Percentiles rank a stretch among this genome's conserved stretches.
Conservation (phyloP, 2,113 vertebrate genomes). For the Azemiops feae region DNA sequence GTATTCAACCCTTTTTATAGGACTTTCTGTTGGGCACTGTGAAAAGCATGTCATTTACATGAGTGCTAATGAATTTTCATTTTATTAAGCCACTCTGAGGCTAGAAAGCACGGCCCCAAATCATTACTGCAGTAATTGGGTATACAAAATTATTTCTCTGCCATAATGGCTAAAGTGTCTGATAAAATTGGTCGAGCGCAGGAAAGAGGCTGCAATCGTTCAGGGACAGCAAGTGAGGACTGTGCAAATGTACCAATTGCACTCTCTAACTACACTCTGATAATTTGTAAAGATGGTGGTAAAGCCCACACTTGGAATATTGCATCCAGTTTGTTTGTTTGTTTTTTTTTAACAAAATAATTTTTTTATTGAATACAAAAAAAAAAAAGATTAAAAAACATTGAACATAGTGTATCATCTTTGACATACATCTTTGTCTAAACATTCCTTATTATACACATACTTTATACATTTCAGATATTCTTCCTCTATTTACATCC, state of each 20-base stretch:
- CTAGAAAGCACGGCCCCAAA: slow-evolving; percentile 34
- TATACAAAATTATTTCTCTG: slow-evolving; percentile 41
- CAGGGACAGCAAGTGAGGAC: slow-evolving; percentile 1
- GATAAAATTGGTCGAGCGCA: slow-evolving; percentile 19
- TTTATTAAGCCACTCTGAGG: slow-evolving; percentile 52
- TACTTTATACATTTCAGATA: no score
- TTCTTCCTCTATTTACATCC: no score
- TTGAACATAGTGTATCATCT: no score
- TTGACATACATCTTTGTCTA: no score
- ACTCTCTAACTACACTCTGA: slow-evolving; percentile 1
- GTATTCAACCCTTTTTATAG: neutral
- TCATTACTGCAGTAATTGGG: slow-evolving; percentile 41
- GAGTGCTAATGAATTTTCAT: slow-evolving; percentile 43
- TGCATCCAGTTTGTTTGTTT: no score
- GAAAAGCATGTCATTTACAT: slow-evolving; percentile 25
- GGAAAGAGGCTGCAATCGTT: neutral
- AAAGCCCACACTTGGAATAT: neutral
- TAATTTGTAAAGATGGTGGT: neutral
- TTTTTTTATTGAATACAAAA: no score
- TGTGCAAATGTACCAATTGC: neutral
- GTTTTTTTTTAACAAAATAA: no score
- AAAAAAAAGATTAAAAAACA: no score
- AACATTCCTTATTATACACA: no score
- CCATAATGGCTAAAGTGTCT: slow-evolving; percentile 30
- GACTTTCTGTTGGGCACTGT: neutral